phyloP scores from a whole-genome alignment of 2,888 invertebrate genomes.

The Amaurobius ferox region DNA sequence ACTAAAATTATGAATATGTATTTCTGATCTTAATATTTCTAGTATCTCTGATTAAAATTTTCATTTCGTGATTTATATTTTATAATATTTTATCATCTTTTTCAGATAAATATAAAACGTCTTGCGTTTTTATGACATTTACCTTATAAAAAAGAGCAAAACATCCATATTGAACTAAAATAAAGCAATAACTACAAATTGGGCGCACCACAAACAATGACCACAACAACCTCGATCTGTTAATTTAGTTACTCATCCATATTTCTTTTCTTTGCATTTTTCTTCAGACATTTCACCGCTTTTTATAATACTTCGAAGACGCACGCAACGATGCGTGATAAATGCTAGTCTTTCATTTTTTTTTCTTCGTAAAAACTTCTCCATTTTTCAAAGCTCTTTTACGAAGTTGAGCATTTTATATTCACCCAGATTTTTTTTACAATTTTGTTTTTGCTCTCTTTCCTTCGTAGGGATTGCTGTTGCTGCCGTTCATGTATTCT shows the following conservation, averaged over 20 bases:
- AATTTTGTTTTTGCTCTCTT: not conserved
- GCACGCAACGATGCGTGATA: slow-evolving; percentile 68
- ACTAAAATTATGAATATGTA: too few species aligned
- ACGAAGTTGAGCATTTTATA: slow-evolving; percentile 62
- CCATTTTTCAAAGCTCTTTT: slow-evolving; percentile 71
- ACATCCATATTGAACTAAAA: not conserved
- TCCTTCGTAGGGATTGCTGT: not conserved
- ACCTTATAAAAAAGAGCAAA: not conserved
- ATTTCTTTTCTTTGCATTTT: slow-evolving; percentile 1
- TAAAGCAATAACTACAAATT: slow-evolving; percentile 10
- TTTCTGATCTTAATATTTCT: too few species aligned
- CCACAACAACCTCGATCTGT: slow-evolving; percentile 3
- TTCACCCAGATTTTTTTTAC: slow-evolving; percentile 29
- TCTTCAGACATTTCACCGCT: slow-evolving; percentile 17
- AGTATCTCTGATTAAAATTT: too few species aligned
- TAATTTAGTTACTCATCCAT: slow-evolving; percentile 19
- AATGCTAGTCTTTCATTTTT: slow-evolving; percentile 46
- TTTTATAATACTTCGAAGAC: not conserved
- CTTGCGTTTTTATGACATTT: slow-evolving; percentile 4
- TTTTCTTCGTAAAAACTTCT: slow-evolving; percentile 51
- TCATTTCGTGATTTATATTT: too few species aligned
- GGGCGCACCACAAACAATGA: not conserved
- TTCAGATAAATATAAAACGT: not conserved
- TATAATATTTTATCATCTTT: too few species aligned
- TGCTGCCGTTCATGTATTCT: not conserved